These are phyloP conservation scores for Microcebus tavaratra DNA, from an alignment of 2,113 vertebrate species.

Conservation along the genomic window DNA sequence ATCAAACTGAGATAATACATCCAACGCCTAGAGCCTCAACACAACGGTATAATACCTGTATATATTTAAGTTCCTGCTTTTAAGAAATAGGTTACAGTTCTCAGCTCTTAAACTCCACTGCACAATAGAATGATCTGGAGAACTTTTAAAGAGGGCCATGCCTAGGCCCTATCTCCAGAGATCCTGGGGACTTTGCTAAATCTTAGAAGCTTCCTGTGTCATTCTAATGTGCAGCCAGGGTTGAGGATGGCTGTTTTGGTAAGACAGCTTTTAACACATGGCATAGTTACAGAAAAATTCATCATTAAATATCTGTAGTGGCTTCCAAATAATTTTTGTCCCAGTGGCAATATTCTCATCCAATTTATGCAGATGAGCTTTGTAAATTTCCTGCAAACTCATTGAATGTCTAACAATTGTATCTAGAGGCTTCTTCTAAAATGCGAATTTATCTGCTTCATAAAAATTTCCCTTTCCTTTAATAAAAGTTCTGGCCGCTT, in stretches of 20 bases:
- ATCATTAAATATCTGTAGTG: neutral
- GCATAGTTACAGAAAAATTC: neutral
- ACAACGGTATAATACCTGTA: neutral
- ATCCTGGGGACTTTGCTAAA: neutral
- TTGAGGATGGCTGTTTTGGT: neutral
- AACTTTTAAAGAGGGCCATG: neutral
- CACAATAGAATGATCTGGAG: neutral
- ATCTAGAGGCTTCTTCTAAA: neutral
- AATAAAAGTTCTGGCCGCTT: neutral
- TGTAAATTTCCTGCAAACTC: neutral
- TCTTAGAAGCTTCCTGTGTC: neutral
- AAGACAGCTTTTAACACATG: neutral
- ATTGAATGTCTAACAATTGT: neutral
- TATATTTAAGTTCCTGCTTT: neutral
- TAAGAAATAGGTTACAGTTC: neutral
- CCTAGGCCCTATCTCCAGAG: neutral
- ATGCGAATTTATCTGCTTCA: neutral
- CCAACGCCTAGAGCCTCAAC: accelerated
- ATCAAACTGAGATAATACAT: neutral
- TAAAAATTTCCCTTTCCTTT: neutral
- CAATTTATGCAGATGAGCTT: neutral
- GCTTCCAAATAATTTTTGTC: neutral
- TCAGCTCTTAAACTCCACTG: neutral
- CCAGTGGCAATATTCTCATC: neutral
- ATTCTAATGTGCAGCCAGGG: neutral